Evolutionary conservation across 2,113 vertebrate genomes (phyloP), one percentile per base, ranked within the genome.

Genomic region (Taurulus bubalis): DNA sequence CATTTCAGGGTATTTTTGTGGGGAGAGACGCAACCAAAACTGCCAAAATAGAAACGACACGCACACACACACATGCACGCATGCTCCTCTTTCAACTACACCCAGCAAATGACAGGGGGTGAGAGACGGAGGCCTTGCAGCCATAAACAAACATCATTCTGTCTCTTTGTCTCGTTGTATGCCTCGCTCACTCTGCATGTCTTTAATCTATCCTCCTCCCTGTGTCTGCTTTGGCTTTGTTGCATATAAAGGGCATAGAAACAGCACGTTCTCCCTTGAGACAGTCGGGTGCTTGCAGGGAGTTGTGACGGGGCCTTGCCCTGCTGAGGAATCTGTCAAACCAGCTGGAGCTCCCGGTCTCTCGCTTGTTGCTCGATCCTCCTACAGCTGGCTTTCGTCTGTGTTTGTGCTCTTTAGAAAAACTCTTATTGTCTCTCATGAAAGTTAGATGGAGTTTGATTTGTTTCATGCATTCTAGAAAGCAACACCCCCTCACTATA

Each of bases 41-140:
- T 68, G 69, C 89, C 24, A 38, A 88, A 93, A 92, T 91, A 92
- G 86, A 81, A 91, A 77, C 34, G 0, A 75, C 73, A 42, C 45
- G 58, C 84, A 40, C 67, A 79, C 59, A 67, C 55, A 78, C 84
- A 36, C 67, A 79, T 8, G 53, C 80, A 66, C 53, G n/a, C 70
- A 73, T 24, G 69, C 76, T 79, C 71, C 42, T 62, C 85, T 90
- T 85, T 87, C 63, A 89, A 77, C 80, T 88, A 72, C 88, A 88
- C 86, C 85, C 89, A 84, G 77, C 53, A 92, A 94, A 94, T 94
- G 78, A 94, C 91, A 94, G 92, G 89, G 91, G 88, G 74, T 7
- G 70, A 71, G 68, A 83, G 82, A 49, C 26, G 36, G 71, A 88
- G 82, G 73, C 82, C 71, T 36, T 15, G 75, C 63, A 40, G 66